phyloP scores from a whole-genome alignment of 2,113 vertebrate genomes.

The Hippocampus abdominalis region DNA sequence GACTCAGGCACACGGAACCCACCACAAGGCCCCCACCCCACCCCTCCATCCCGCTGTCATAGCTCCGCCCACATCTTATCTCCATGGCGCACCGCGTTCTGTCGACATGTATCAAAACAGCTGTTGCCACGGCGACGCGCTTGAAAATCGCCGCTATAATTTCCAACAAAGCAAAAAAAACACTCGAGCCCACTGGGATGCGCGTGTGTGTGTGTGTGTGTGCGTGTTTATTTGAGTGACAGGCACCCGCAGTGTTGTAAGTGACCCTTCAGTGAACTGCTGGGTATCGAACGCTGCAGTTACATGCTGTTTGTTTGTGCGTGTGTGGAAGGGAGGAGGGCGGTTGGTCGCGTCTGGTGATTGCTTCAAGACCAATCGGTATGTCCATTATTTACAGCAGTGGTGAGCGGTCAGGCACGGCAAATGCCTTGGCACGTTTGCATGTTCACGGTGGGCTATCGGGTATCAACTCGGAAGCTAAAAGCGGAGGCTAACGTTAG shows the following conservation, averaged over 20 bases:
- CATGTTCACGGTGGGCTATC: too few relatives aligned
- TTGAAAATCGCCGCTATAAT: constrained; percentile 73
- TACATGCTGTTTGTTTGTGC: not conserved
- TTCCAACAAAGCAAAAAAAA: constrained; percentile 66
- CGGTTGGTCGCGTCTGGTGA: constrained; percentile 14
- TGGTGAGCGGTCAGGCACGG: too few relatives aligned
- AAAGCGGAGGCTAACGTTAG: too few relatives aligned
- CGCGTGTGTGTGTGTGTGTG: not conserved
- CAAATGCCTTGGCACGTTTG: too few relatives aligned
- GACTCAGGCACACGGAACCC: constrained; percentile 34
- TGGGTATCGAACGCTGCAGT: constrained; percentile 23
- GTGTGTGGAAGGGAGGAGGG: not conserved
- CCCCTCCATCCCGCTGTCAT: constrained; percentile 10
- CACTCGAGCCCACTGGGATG: constrained; percentile 35
- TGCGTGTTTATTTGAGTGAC: constrained; percentile 17
- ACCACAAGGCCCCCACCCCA: not conserved
- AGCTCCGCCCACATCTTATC: constrained; percentile 62
- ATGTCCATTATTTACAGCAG: not conserved
- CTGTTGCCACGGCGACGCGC: constrained; percentile 67
- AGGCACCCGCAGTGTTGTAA: constrained; percentile 18
- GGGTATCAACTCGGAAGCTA: too few relatives aligned
- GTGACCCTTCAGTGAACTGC: constrained; percentile 52
- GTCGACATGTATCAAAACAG: constrained; percentile 71
- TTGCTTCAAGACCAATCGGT: not conserved
- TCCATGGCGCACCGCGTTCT: constrained; percentile 68